Percentiles rank a stretch among this genome's conserved stretches.
Conservation (phyloP, 2,888 invertebrate species). For the Chrysodeixis includens region DNA sequence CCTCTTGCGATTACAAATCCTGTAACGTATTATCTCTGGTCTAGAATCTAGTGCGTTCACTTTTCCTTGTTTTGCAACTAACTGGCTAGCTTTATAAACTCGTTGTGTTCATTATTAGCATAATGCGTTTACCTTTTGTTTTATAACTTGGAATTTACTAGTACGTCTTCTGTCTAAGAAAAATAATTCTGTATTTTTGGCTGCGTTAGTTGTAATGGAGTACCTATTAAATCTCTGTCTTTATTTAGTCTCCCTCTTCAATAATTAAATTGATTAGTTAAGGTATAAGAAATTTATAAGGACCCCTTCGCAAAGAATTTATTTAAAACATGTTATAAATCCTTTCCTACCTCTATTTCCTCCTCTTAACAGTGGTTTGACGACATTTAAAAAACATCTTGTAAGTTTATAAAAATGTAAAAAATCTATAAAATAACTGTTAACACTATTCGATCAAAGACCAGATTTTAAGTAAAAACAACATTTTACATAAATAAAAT, state of each 20-base stretch:
- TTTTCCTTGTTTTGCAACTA: slow-evolving; percentile 9
- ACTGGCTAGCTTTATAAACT: neutral
- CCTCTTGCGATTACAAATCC: slow-evolving; percentile 2
- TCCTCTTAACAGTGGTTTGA: neutral
- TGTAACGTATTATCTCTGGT: neutral
- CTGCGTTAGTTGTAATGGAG: too few species aligned
- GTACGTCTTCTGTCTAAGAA: neutral
- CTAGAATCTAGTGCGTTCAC: slow-evolving; percentile 9
- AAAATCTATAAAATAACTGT: neutral
- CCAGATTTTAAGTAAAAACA: slow-evolving; percentile 9
- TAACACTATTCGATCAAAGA: neutral
- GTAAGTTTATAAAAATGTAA: too few species aligned
- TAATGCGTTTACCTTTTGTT: neutral
- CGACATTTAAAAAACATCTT: neutral
- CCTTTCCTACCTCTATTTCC: too few species aligned
- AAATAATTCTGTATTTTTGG: too few species aligned
- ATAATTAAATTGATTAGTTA: too few species aligned
- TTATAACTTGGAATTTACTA: neutral
- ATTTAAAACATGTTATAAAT: too few species aligned
- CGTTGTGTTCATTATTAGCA: neutral
- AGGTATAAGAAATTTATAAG: too few species aligned
- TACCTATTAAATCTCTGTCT: too few species aligned
- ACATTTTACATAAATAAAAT: slow-evolving; percentile 7
- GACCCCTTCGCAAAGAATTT: too few species aligned
- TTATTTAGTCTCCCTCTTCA: too few species aligned